A percentile compares a stretch with the other conserved stretches of the same genome.
These are phyloP conservation scores for Sebastes schlegelii DNA, from an alignment of 2,113 vertebrate species.

Conservation along the genomic window DNA sequence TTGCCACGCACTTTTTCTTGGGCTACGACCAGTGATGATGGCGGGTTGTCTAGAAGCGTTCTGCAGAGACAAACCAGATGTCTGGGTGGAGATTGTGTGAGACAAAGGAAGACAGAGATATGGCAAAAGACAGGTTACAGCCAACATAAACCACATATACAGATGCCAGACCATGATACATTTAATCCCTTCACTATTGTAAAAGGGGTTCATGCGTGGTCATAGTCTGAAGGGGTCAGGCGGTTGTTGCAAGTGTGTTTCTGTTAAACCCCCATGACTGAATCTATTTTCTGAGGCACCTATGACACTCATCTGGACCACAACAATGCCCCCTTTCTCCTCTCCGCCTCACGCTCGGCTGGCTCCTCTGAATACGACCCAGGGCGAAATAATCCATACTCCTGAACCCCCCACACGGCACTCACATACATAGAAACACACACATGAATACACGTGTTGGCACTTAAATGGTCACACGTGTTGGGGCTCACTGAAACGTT, in stretches of 20 bases:
- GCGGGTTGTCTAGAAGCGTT: slow-evolving; percentile 26
- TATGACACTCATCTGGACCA: slow-evolving; percentile 61
- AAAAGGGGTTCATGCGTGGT: slow-evolving; percentile 37
- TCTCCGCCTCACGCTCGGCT: slow-evolving; percentile 71
- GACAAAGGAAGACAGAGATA: slow-evolving; percentile 34
- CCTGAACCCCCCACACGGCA: slow-evolving; percentile 48
- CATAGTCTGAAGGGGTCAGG: slow-evolving; percentile 46
- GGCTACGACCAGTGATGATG: slow-evolving; percentile 16
- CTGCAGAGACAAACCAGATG: slow-evolving; percentile 53
- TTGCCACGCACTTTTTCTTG: slow-evolving; percentile 5
- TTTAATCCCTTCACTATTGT: slow-evolving; percentile 50
- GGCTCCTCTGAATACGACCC: slow-evolving; percentile 73
- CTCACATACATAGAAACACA: slow-evolving; percentile 44
- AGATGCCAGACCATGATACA: slow-evolving; percentile 40
- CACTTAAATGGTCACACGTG: slow-evolving; percentile 46
- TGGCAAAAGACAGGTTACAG: neutral
- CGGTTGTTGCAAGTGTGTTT: slow-evolving; percentile 59
- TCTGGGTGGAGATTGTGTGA: slow-evolving; percentile 15
- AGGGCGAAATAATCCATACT: slow-evolving; percentile 72
- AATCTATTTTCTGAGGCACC: slow-evolving; percentile 66
- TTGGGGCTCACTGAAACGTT: slow-evolving; percentile 8
- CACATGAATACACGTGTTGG: slow-evolving; percentile 52
- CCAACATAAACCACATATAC: slow-evolving; percentile 12
- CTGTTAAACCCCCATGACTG: slow-evolving; percentile 64
- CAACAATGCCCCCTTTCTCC: slow-evolving; percentile 80